Conservation (phyloP, 2,888 invertebrate species). For the Synergus gifuensis region DNA sequence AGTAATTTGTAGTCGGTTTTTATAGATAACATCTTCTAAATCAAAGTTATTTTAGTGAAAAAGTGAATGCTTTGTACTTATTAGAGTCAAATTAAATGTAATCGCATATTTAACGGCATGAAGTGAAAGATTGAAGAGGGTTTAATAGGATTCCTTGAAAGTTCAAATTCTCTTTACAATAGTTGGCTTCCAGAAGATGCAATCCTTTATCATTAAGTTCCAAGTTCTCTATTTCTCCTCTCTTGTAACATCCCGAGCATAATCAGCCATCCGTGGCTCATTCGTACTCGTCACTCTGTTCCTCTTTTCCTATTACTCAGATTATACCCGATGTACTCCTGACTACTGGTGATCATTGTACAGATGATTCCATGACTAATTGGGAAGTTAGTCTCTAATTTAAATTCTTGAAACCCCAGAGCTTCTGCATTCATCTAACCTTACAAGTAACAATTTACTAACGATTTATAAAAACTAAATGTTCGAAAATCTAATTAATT, state of each 20-base stretch:
- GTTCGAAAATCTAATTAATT: not conserved
- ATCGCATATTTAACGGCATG: not conserved
- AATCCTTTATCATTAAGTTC: not conserved
- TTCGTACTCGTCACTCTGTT: slow-evolving; percentile 1
- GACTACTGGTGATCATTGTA: slow-evolving; percentile 7
- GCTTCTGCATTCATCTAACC: not conserved
- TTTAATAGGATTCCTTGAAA: not conserved
- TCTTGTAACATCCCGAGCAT: not conserved
- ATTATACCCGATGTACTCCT: not conserved
- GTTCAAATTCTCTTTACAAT: not conserved
- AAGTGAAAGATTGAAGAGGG: not conserved
- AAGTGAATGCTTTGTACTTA: not conserved
- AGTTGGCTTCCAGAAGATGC: not conserved
- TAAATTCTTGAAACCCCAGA: not conserved
- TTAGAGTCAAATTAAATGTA: not conserved
- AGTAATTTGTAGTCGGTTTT: not conserved
- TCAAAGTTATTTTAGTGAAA: no score
- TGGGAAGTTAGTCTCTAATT: not conserved
- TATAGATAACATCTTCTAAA: not conserved
- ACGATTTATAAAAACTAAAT: not conserved
- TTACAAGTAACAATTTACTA: not conserved
- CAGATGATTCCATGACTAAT: slow-evolving; percentile 6
- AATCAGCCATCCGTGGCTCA: slow-evolving; percentile 11
- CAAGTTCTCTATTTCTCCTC: not conserved
- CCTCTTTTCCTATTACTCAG: slow-evolving; percentile 9